phyloP scores from a whole-genome alignment of 2,888 invertebrate species.

The Hypena proboscidalis region DNA sequence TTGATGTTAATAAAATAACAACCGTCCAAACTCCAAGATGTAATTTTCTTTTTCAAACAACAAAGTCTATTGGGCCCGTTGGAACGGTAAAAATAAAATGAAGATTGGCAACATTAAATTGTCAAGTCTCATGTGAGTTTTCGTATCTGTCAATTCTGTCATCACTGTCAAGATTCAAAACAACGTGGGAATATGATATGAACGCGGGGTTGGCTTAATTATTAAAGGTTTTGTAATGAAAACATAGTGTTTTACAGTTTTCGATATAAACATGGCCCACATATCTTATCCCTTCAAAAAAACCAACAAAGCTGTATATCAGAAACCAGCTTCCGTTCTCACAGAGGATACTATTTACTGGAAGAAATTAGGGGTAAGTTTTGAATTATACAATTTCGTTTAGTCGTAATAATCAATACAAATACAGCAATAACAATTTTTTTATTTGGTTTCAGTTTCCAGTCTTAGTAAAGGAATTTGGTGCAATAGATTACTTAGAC shows the following conservation, averaged over 20 bases:
- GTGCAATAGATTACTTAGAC: constrained; percentile 95
- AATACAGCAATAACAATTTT: constrained; percentile 1
- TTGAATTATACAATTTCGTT: neutral
- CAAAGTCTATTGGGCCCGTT: too few species aligned
- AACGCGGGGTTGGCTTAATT: too few species aligned
- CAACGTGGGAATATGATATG: constrained; percentile 37
- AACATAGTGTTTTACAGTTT: too few species aligned
- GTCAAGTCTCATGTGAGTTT: neutral
- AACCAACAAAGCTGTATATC: constrained; percentile 88
- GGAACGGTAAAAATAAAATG: too few species aligned
- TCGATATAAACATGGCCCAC: too few species aligned
- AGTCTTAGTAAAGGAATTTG: constrained; percentile 95
- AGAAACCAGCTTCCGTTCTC: constrained; percentile 87
- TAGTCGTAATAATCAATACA: neutral
- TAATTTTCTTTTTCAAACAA: too few species aligned
- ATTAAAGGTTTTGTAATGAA: too few species aligned
- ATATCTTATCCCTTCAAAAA: constrained; percentile 87
- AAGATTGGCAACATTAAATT: neutral
- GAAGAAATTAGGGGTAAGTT: constrained; percentile 93
- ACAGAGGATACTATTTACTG: constrained; percentile 94
- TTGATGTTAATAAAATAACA: neutral
- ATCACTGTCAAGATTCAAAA: constrained; percentile 34
- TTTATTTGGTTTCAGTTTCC: constrained; percentile 85
- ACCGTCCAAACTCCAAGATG: too few species aligned
- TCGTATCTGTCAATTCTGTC: neutral